Conservation (phyloP, 2,113 vertebrate genomes). For the Gasterosteus nipponicus region DNA sequence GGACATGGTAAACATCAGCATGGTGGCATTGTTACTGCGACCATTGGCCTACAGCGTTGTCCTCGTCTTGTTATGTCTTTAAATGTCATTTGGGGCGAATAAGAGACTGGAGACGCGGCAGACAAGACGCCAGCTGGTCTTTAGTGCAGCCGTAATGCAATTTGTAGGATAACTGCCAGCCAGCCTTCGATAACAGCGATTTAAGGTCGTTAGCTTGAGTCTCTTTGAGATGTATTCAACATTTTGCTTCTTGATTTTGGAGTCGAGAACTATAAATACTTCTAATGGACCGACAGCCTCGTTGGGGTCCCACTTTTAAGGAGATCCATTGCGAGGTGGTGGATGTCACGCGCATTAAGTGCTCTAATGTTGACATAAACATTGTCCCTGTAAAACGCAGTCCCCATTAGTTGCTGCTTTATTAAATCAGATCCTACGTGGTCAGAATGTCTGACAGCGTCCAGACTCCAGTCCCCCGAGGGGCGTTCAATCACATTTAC, state of each 20-base stretch:
- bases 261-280: conserved; percentile 30
- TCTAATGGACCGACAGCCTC: conserved; percentile 60
- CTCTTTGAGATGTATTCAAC: neutral
- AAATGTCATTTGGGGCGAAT: conserved; percentile 11
- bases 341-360: conserved; percentile 55
- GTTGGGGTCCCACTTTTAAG: conserved; percentile 36
- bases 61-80: neutral
- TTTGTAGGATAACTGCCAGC: conserved; percentile 38
- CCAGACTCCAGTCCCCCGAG: conserved; percentile 33
- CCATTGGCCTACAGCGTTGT: neutral
- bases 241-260: conserved; percentile 1
- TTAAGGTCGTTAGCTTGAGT: conserved; percentile 50
- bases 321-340: conserved; percentile 25
- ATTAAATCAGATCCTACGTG: conserved; percentile 61
- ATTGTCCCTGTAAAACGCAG: conserved; percentile 48
- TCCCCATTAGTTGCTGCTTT: conserved; percentile 48
- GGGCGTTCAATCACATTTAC: conserved; percentile 22
- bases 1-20: neutral
- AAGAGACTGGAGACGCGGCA: neutral
- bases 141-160: conserved; percentile 27
- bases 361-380: conserved; percentile 64
- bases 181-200: conserved; percentile 12
- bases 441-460: conserved; percentile 26
- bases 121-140: conserved; percentile 23
- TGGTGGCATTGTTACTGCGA: neutral